Percentiles rank a stretch among this genome's conserved stretches.
These are phyloP conservation scores for Oryzias sinensis DNA, from an alignment of 2,797 vertebrate genomes.

Conservation along the genomic window DNA sequence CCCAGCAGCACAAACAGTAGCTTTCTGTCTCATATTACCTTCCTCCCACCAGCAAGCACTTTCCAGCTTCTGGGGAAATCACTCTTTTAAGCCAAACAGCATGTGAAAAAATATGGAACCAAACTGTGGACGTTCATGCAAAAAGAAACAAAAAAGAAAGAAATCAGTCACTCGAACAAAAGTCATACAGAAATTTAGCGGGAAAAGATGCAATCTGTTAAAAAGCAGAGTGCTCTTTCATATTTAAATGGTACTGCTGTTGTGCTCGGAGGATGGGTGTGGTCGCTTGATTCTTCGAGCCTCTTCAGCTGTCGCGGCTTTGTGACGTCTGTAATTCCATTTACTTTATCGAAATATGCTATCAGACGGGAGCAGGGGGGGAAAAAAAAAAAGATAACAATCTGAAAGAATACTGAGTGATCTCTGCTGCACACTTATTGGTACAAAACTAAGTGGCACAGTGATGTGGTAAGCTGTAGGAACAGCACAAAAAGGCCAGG, in stretches of 20 bases:
- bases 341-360: constrained; percentile 54
- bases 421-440: constrained; percentile 27
- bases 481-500: constrained; percentile 61
- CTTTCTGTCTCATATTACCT: constrained; percentile 67
- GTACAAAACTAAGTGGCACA: constrained; percentile 38
- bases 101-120: constrained; percentile 56
- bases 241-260: constrained; percentile 66
- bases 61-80: constrained; percentile 64
- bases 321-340: constrained; percentile 62
- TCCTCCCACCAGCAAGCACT: constrained; percentile 62
- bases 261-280: constrained; percentile 67
- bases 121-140: constrained; percentile 19
- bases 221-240: constrained; percentile 68
- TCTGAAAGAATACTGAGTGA: constrained; percentile 31
- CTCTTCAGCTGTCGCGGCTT: constrained; percentile 68
- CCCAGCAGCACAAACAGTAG: constrained; percentile 55
- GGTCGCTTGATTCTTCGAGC: constrained; percentile 61
- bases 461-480: constrained; percentile 36
- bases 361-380: constrained; percentile 36
- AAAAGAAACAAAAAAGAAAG: constrained; percentile 40
- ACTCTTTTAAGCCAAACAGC: constrained; percentile 62
- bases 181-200: constrained; percentile 33
- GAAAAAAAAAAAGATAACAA: constrained; percentile 37
- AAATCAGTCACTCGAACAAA: constrained; percentile 42
- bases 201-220: constrained; percentile 65